These are phyloP conservation scores for Herminia tarsipennalis DNA, from an alignment of 2,888 invertebrate species.

Conservation along the genomic window DNA sequence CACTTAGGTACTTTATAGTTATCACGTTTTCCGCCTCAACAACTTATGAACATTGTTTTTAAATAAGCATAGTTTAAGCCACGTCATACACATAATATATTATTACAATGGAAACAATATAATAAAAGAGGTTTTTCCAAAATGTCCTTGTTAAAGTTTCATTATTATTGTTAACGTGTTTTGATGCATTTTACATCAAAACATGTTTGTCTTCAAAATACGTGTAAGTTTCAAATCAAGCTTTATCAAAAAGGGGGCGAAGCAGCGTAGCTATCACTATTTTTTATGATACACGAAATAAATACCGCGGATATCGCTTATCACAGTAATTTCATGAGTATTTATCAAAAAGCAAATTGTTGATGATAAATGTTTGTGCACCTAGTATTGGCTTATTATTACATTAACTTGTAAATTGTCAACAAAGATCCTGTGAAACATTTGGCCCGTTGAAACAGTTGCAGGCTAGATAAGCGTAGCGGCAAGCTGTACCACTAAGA, in stretches of 20 bases:
- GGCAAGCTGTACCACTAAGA: slow-evolving; percentile 34
- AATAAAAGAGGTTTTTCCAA: slow-evolving; percentile 11
- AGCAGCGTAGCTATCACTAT: slow-evolving; percentile 32
- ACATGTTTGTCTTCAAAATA: slow-evolving; percentile 27
- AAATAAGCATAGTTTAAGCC: slow-evolving; percentile 20
- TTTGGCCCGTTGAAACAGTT: slow-evolving; percentile 44
- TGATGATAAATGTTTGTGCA: slow-evolving; percentile 41
- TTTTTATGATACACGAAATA: slow-evolving; percentile 29
- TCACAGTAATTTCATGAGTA: slow-evolving; percentile 42
- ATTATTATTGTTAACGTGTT: slow-evolving; percentile 12
- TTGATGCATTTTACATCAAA: slow-evolving; percentile 22
- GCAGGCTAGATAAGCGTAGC: slow-evolving; percentile 46
- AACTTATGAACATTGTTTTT: slow-evolving; percentile 37
- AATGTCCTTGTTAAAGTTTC: slow-evolving; percentile 13
- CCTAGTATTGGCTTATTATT: slow-evolving; percentile 31
- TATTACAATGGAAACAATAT: slow-evolving; percentile 11
- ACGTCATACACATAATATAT: slow-evolving; percentile 17
- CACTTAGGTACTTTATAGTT: slow-evolving; percentile 35
- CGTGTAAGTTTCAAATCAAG: slow-evolving; percentile 35
- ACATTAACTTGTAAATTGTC: slow-evolving; percentile 16
- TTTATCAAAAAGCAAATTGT: slow-evolving; percentile 50
- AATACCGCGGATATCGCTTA: slow-evolving; percentile 44
- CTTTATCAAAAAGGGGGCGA: slow-evolving; percentile 42
- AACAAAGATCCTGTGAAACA: slow-evolving; percentile 26
- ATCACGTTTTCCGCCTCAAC: slow-evolving; percentile 47